Percentiles rank a stretch among this genome's conserved stretches.
Evolutionary conservation across 2,113 vertebrate species (phyloP).

Genomic region (Notiomystis cincta): DNA sequence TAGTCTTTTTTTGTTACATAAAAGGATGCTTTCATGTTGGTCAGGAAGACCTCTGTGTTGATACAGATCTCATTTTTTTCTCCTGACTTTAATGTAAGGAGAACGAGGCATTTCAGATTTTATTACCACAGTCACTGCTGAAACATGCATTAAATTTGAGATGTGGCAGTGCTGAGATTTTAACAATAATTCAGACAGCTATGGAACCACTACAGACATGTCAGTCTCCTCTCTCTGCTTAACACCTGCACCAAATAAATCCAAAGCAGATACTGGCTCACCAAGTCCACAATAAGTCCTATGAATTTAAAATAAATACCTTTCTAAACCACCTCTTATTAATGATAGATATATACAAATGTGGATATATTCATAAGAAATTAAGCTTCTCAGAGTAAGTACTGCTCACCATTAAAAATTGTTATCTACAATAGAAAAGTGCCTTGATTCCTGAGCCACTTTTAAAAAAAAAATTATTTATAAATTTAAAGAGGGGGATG

Average conservation of each 20-base stretch:
- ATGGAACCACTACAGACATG: background rate
- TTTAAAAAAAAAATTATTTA: background rate
- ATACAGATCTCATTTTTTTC: background rate
- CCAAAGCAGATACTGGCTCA: background rate
- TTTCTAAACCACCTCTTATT: background rate
- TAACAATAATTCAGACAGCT: slow-evolving; percentile 26
- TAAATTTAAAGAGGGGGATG: background rate
- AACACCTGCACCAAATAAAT: slow-evolving; percentile 10
- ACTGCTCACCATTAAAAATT: background rate
- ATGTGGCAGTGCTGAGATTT: background rate
- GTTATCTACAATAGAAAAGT: background rate
- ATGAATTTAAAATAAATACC: background rate
- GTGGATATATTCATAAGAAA: background rate
- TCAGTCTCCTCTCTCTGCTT: background rate
- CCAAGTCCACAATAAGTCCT: background rate
- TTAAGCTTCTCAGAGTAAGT: background rate
- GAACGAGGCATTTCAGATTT: slow-evolving; percentile 13
- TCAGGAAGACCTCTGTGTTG: background rate
- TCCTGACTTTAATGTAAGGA: background rate
- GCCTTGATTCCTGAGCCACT: background rate
- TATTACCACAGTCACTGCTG: background rate
- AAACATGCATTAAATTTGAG: slow-evolving; percentile 19
- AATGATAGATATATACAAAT: background rate
- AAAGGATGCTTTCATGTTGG: background rate
- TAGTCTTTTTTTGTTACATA: background rate